Evolutionary conservation across 2,888 invertebrate genomes (phyloP).

Genomic region (Ochropacha duplaris): DNA sequence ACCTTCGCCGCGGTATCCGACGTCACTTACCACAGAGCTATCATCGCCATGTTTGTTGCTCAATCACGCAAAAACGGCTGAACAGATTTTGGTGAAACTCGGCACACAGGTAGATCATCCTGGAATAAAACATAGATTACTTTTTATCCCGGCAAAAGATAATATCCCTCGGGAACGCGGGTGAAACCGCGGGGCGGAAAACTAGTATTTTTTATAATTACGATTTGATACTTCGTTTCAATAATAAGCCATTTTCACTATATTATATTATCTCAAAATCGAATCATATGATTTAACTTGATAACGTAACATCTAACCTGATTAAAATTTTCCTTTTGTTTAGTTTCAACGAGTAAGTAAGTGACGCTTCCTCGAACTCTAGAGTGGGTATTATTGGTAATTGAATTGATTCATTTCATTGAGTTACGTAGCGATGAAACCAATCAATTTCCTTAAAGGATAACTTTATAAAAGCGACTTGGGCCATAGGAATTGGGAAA

Average conservation of each 20-base stretch:
- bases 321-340: slow-evolving; percentile 47
- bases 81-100: too few relatives aligned
- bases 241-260: too few relatives aligned
- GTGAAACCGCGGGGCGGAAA: too few relatives aligned
- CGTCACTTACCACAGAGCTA: too few relatives aligned
- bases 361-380: slow-evolving; percentile 48
- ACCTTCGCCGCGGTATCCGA: too few relatives aligned
- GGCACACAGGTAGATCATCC: too few relatives aligned
- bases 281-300: neutral
- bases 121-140: too few relatives aligned
- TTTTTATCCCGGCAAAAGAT: too few relatives aligned
- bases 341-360: slow-evolving; percentile 51
- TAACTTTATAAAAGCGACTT: slow-evolving; percentile 76
- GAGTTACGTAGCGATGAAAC: slow-evolving; percentile 63
- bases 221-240: neutral
- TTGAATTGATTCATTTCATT: slow-evolving; percentile 69
- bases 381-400: slow-evolving; percentile 45
- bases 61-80: too few relatives aligned
- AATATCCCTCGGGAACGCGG: too few relatives aligned
- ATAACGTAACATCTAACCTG: neutral
- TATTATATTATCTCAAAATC: neutral
- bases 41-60: too few relatives aligned
- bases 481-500: slow-evolving; percentile 75
- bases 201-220: neutral
- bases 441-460: slow-evolving; percentile 78